phyloP scores from a whole-genome alignment of 1,140 invertebrate genomes.

The Linepithema humile region DNA sequence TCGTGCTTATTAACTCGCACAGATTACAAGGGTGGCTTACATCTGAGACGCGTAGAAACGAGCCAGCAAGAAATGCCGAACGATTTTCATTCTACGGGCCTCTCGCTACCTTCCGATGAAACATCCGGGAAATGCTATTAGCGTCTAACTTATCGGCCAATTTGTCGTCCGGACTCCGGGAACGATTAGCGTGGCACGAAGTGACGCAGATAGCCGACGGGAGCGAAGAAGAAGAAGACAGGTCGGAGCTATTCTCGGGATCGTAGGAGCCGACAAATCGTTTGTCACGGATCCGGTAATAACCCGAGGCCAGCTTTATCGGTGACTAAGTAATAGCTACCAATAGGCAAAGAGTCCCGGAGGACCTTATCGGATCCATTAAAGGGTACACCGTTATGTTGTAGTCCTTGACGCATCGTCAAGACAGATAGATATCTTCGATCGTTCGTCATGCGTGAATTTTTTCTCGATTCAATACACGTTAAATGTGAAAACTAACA shows the following conservation, averaged over 20 bases:
- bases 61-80: conserved; percentile 23
- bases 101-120: conserved; percentile 29
- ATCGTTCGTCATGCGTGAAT: conserved; percentile 57
- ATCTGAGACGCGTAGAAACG: not conserved
- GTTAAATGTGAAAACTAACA: too few species aligned
- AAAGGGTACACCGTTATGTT: conserved; percentile 69
- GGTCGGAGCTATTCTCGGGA: conserved; percentile 46
- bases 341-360: conserved; percentile 68
- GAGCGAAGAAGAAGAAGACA: conserved; percentile 29
- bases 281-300: conserved; percentile 74
- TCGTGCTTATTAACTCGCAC: conserved; percentile 37
- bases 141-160: conserved; percentile 69
- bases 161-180: conserved; percentile 67
- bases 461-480: not conserved
- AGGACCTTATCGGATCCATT: conserved; percentile 74
- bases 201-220: conserved; percentile 32
- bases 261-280: conserved; percentile 51
- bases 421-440: conserved; percentile 55
- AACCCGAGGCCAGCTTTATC: conserved; percentile 71
- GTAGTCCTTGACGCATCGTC: conserved; percentile 65
- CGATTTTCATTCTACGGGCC: conserved; percentile 50
- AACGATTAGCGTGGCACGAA: conserved; percentile 63
- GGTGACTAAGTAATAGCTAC: conserved; percentile 76
- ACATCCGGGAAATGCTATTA: conserved; percentile 74
- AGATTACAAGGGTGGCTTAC: conserved; percentile 1